Conservation (phyloP, 2,113 vertebrate species). For the Boulengeromyrus knoepffleri region DNA sequence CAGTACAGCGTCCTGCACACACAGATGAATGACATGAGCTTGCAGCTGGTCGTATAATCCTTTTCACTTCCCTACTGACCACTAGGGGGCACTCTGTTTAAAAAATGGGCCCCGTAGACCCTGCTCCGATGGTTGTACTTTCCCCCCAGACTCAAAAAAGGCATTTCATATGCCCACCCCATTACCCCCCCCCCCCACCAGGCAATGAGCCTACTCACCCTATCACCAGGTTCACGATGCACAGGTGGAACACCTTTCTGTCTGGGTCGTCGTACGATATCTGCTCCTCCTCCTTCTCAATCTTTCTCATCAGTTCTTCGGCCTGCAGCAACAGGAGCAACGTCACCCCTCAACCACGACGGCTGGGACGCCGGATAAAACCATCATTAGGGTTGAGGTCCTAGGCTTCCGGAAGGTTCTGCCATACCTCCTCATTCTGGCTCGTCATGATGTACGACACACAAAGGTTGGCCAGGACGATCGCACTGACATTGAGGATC, state of each 20-base stretch:
- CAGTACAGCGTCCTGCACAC: conserved; percentile 79
- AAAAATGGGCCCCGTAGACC: background rate
- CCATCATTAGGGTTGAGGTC: background rate
- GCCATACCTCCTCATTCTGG: conserved; percentile 81
- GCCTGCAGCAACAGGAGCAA: conserved; percentile 49
- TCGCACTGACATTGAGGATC: conserved; percentile 86
- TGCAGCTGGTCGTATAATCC: background rate
- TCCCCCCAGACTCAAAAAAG: background rate
- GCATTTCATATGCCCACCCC: background rate
- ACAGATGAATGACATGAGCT: background rate
- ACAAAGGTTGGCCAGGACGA: conserved; percentile 90
- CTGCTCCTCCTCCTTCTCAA: conserved; percentile 92
- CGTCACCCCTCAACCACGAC: background rate
- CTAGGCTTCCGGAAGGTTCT: background rate
- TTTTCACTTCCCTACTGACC: background rate
- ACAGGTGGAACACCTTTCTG: conserved; percentile 88
- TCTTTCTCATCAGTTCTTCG: conserved; percentile 92
- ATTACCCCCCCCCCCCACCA: background rate
- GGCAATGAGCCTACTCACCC: conserved; percentile 57
- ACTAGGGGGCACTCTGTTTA: background rate
- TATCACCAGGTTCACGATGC: conserved; percentile 96
- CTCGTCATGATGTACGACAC: conserved; percentile 94
- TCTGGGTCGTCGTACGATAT: conserved; percentile 81
- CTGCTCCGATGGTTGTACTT: background rate
- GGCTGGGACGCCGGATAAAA: background rate